Base-by-base conservation (phyloP, 2,113 vertebrate genomes). In the Triplophysa siluroides region DNA sequence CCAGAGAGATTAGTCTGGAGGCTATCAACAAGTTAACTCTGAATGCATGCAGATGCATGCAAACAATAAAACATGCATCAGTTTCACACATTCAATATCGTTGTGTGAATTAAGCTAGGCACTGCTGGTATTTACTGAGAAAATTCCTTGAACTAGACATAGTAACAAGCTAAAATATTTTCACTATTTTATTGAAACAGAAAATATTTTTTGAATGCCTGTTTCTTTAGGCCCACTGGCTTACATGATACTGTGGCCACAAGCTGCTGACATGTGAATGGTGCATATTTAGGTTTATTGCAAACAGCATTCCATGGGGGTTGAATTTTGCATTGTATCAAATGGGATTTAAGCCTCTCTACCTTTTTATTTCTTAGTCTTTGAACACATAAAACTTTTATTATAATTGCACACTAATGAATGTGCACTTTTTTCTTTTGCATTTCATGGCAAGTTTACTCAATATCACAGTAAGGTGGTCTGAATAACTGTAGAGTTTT, bases 101-200 rank as follows among this genome's bases (percentile, higher is more conserved):
- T 63, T 74, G 73, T 52, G 65, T 76, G 82, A 66, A 62, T 69
- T 61, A 41, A 62, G 64, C 12, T 52, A 23, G 60, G 24, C 67
- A 76, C 2, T 41, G 41, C 26, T 73, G 61, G 74, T 65, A 76
- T 76, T 78, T 76, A 81, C 24, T 1, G 43, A 21, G 61, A 43
- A 61, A 38, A 41, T 56, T 29, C 38, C 19, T 19, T 16, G 19
- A 52, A 9, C 45, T 29, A 1, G 3, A n/a, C 50, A 54, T 3
- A 23, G 12, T 21, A 23, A 70, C 24, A 43, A 68, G 23, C 50
- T 71, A 52, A 14, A n/a, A 11, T 33, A 33, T 33, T 0, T 33
- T 38, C 29, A 0, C 33, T 38, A 38, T 38, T 38, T 38, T 38
- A 38, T 38, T 38, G 6, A 38, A 8, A 38, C 33, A 38, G 6